Conservation (phyloP, 2,113 vertebrate species). For the Tor tambroides region DNA sequence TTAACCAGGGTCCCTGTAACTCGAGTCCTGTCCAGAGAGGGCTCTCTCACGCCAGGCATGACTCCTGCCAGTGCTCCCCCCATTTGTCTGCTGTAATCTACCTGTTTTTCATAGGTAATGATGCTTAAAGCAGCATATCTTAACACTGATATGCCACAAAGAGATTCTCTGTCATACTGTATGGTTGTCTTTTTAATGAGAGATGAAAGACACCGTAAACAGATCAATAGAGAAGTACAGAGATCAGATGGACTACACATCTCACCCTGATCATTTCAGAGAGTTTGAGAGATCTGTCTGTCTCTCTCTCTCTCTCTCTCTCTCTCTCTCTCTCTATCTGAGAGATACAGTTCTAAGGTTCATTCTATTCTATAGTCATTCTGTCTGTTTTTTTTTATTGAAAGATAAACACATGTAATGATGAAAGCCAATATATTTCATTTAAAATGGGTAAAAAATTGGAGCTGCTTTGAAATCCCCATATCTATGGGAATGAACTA, state of each 20-base stretch:
- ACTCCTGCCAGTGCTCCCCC: neutral
- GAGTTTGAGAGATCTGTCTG: neutral
- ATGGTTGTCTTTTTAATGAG: slow-evolving; percentile 32
- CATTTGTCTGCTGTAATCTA: slow-evolving; percentile 48
- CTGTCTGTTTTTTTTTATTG: too few relatives aligned
- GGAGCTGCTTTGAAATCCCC: too few relatives aligned
- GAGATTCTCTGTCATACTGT: neutral
- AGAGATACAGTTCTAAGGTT: too few relatives aligned
- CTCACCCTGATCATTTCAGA: neutral
- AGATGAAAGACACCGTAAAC: slow-evolving; percentile 31
- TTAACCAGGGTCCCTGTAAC: slow-evolving; percentile 73
- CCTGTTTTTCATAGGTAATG: slow-evolving; percentile 18
- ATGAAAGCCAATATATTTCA: too few relatives aligned
- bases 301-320: too few relatives aligned
- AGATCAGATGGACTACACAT: slow-evolving; percentile 11
- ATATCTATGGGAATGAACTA: too few relatives aligned
- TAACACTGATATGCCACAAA: slow-evolving; percentile 24
- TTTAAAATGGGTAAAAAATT: too few relatives aligned
- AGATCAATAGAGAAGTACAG: slow-evolving; percentile 55
- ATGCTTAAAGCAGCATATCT: slow-evolving; percentile 54
- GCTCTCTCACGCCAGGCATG: slow-evolving; percentile 21
- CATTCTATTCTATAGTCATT: neutral
- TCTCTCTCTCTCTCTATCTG: neutral
- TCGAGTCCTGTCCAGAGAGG: slow-evolving; percentile 52
- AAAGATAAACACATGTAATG: too few relatives aligned